Percentiles rank a stretch among this genome's conserved stretches.
These are phyloP conservation scores for Lerista edwardsae DNA, from an alignment of 2,797 vertebrate genomes.

Conservation along the genomic window DNA sequence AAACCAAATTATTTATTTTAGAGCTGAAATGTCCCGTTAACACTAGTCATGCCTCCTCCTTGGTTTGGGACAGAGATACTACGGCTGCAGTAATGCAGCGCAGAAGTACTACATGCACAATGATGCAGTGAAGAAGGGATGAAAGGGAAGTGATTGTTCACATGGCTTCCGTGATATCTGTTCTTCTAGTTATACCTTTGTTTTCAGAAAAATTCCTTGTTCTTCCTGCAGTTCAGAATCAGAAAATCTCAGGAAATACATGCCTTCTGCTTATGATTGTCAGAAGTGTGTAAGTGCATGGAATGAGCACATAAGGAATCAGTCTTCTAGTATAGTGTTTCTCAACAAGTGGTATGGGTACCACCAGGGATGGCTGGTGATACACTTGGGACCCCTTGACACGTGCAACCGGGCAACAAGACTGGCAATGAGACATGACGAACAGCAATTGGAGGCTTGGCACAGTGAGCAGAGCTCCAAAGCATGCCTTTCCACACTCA, in stretches of 20 bases:
- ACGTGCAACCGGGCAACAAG: no score
- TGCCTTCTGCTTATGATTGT: slow-evolving; percentile 9
- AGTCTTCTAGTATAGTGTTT: background rate
- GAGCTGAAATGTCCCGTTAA: slow-evolving; percentile 4
- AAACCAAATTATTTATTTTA: slow-evolving; percentile 45
- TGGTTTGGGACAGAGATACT: slow-evolving; percentile 41
- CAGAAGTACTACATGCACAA: background rate
- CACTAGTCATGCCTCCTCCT: background rate
- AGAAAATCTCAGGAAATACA: slow-evolving; percentile 9
- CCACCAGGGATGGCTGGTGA: no score
- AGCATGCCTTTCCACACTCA: no score
- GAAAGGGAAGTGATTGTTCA: slow-evolving; percentile 23
- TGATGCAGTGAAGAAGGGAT: background rate
- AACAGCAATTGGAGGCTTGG: no score
- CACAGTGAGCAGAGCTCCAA: no score
- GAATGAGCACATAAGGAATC: background rate
- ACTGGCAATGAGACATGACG: no score
- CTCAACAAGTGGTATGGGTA: no score
- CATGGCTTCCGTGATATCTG: background rate
- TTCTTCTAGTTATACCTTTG: slow-evolving; percentile 4
- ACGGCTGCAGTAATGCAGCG: background rate
- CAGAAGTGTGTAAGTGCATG: slow-evolving; percentile 15
- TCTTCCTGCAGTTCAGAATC: background rate
- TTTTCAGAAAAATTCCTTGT: background rate
- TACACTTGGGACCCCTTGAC: no score